Conservation (phyloP, 2,113 vertebrate species). For the Dasyprocta punctata region DNA sequence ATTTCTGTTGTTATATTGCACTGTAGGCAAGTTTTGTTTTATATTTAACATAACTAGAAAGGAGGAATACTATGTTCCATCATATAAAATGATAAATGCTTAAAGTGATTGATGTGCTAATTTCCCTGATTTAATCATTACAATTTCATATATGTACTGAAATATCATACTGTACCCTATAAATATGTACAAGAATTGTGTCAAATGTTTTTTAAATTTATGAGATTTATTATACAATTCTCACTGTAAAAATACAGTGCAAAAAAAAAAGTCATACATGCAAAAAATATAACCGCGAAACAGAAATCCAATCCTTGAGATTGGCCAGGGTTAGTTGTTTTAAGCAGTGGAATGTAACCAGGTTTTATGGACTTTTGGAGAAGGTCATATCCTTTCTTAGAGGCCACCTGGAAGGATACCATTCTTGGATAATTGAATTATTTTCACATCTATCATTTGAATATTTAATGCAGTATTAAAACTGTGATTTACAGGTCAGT, state of each 20-base stretch:
- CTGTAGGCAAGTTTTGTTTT: neutral
- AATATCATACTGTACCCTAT: neutral
- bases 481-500: neutral
- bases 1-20: neutral
- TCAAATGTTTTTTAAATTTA: neutral
- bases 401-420: neutral
- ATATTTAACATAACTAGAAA: neutral
- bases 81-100: neutral
- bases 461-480: neutral
- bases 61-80: neutral
- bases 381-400: neutral
- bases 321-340: neutral
- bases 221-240: neutral
- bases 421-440: neutral
- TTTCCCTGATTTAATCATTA: neutral
- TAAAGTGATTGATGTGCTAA: neutral
- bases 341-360: neutral
- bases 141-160: neutral
- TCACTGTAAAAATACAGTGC: neutral
- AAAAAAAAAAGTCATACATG: neutral
- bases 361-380: neutral
- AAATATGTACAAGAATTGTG: neutral
- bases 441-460: constrained; percentile 12
- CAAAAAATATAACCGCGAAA: neutral
- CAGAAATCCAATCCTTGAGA: neutral